phyloP scores from a whole-genome alignment of 2,113 vertebrate species.

The Bubalus kerabau region DNA sequence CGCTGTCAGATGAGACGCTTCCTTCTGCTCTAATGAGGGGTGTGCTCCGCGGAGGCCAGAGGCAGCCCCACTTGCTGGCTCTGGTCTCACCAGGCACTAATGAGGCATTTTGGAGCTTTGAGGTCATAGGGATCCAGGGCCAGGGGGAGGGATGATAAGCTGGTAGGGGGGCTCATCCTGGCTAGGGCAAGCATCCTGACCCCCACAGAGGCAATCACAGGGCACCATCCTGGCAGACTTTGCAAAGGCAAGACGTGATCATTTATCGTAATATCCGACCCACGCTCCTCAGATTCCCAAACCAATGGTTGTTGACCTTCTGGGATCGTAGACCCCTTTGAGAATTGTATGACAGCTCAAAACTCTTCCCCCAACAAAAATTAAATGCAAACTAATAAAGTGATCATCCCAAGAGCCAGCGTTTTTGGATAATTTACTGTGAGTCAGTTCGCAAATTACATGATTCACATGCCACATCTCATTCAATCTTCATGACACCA shows the following conservation, averaged over 20 bases:
- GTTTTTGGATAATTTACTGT: not conserved
- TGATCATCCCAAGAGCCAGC: not conserved
- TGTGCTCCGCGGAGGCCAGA: not conserved
- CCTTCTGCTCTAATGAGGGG: not conserved
- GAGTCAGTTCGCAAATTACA: not conserved
- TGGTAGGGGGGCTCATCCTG: not conserved
- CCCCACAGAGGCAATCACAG: not conserved
- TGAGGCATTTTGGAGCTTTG: not conserved
- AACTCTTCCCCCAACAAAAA: not conserved
- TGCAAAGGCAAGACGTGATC: not conserved
- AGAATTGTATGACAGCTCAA: not conserved
- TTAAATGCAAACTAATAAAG: not conserved
- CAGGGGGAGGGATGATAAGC: not conserved
- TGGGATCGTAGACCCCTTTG: not conserved
- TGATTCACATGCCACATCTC: not conserved
- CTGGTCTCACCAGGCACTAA: not conserved
- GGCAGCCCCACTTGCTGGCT: not conserved
- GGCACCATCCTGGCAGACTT: rapidly evolving
- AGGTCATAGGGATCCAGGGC: not conserved
- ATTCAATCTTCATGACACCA: not conserved
- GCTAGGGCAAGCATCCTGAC: not conserved
- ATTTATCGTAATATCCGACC: not conserved
- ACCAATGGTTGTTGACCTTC: not conserved
- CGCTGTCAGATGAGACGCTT: not conserved
- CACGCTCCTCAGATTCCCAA: not conserved